Percentiles rank a stretch among this genome's conserved stretches.
These are phyloP conservation scores for Mamestra configurata DNA, from an alignment of 1,140 invertebrate genomes.

Conservation along the genomic window DNA sequence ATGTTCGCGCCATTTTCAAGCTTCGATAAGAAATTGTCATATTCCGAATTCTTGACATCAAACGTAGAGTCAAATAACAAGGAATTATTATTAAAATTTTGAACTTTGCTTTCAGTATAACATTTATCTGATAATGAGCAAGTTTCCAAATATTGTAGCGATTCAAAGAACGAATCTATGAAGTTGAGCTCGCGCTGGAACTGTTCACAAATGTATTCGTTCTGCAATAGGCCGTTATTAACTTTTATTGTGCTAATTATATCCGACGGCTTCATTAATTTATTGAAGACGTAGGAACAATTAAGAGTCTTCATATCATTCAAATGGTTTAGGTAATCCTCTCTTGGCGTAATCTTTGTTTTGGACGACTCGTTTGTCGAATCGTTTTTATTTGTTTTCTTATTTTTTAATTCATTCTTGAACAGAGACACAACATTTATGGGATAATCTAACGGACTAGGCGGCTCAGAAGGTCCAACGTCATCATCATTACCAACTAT, in stretches of 20 bases:
- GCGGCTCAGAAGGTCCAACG: slow-evolving; percentile 56
- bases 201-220: slow-evolving; percentile 77
- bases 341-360: neutral
- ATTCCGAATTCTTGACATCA: slow-evolving; percentile 72
- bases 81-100: slow-evolving; percentile 72
- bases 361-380: neutral
- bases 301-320: slow-evolving; percentile 65
- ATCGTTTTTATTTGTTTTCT: slow-evolving; percentile 45
- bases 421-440: slow-evolving; percentile 78
- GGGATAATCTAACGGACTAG: slow-evolving; percentile 72
- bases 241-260: slow-evolving; percentile 82
- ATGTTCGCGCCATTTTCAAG: slow-evolving; percentile 75
- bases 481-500: slow-evolving; percentile 70
- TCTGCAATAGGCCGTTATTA: slow-evolving; percentile 73
- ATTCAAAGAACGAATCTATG: slow-evolving; percentile 85
- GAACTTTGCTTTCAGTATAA: slow-evolving; percentile 69
- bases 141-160: slow-evolving; percentile 81
- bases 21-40: slow-evolving; percentile 73
- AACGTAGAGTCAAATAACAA: slow-evolving; percentile 56
- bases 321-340: slow-evolving; percentile 51
- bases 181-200: slow-evolving; percentile 83
- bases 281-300: slow-evolving; percentile 69
- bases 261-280: slow-evolving; percentile 83
- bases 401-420: slow-evolving; percentile 72
- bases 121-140: slow-evolving; percentile 75